A percentile compares a stretch with the other conserved stretches of the same genome.
Evolutionary conservation across 1,140 invertebrate species (phyloP).

Genomic region (Spodoptera frugiperda): DNA sequence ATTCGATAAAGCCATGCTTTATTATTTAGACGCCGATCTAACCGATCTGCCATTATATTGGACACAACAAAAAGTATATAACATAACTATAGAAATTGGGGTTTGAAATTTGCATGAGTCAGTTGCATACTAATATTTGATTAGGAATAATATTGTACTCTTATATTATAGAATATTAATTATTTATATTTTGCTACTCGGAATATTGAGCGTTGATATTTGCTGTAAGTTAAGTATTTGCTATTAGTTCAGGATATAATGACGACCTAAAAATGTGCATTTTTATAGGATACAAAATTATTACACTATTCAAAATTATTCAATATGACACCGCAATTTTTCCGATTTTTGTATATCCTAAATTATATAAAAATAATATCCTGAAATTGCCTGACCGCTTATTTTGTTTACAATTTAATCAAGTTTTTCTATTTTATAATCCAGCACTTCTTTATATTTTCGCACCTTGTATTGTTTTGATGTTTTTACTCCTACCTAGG

Average conservation of each 20-base stretch:
- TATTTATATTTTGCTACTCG: conserved; percentile 47
- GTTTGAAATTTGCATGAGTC: conserved; percentile 59
- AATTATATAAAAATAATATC: conserved; percentile 22
- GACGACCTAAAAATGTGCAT: conserved; percentile 22
- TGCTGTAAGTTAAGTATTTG: conserved; percentile 36
- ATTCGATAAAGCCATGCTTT: conserved; percentile 47
- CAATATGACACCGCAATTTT: conserved; percentile 28
- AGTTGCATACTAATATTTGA: conserved; percentile 39
- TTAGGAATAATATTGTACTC: conserved; percentile 23
- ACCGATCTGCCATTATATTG: conserved; percentile 25
- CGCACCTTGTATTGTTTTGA: conserved; percentile 30
- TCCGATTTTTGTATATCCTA: neutral
- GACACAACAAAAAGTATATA: conserved; percentile 24
- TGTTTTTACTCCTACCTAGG: conserved; percentile 35
- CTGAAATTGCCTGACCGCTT: conserved; percentile 41
- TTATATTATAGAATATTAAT: conserved; percentile 36
- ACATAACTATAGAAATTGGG: conserved; percentile 47
- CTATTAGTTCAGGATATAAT: conserved; percentile 36
- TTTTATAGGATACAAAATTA: conserved; percentile 32
- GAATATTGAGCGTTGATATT: conserved; percentile 29
- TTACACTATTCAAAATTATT: conserved; percentile 7
- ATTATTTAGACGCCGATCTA: conserved; percentile 25
- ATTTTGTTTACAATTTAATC: conserved; percentile 1
- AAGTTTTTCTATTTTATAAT: conserved; percentile 28
- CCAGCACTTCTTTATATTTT: conserved; percentile 43